phyloP scores from a whole-genome alignment of 64 coral and sea anemone genomes.

The Stylophora pistillata region DNA sequence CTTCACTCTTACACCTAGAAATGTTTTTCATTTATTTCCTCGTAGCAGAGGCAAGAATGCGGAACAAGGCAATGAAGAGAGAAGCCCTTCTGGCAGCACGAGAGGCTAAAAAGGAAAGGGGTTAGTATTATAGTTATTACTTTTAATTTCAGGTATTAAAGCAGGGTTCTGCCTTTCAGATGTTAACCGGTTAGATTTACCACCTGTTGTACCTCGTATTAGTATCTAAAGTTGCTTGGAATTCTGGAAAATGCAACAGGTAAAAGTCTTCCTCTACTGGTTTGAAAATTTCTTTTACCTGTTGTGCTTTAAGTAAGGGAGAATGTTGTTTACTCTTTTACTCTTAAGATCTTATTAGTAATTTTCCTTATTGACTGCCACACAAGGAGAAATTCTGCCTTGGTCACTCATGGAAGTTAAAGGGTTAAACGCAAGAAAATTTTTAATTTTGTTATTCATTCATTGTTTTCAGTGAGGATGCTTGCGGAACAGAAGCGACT shows the following conservation, averaged over 20 bases:
- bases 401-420: background rate
- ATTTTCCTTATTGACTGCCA: too few species aligned
- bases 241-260: too few species aligned
- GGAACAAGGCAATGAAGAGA: constrained; percentile 84
- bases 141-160: background rate
- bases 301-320: too few species aligned
- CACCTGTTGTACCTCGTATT: too few species aligned
- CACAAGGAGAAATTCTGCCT: too few species aligned
- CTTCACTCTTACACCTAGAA: background rate
- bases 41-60: constrained; percentile 82
- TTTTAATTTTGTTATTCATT: background rate
- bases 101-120: constrained; percentile 90
- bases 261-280: too few species aligned
- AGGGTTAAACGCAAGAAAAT: background rate
- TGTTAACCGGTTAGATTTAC: too few species aligned
- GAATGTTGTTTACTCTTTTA: too few species aligned
- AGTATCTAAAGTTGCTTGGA: too few species aligned
- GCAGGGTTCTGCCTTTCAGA: too few species aligned
- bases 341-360: too few species aligned
- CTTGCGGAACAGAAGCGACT: constrained; percentile 92
- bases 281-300: too few species aligned
- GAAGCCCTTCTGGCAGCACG: constrained; percentile 75
- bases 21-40: constrained; percentile 40
- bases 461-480: constrained; percentile 67
- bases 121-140: constrained; percentile 56